A percentile compares a stretch with the other conserved stretches of the same genome.
Evolutionary conservation across 2,113 vertebrate genomes (phyloP).

Genomic region (Otolemur garnettii): DNA sequence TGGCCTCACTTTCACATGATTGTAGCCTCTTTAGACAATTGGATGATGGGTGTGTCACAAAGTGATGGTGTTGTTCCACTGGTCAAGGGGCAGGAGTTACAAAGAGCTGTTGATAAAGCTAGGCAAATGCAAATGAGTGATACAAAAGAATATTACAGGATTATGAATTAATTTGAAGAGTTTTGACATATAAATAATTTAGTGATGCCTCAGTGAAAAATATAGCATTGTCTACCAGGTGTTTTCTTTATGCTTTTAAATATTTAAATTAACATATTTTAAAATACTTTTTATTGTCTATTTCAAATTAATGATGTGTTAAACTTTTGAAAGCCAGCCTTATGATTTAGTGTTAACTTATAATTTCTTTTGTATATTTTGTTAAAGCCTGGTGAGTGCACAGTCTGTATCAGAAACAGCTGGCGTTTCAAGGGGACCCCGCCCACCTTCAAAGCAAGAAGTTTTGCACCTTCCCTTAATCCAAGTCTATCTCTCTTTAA

Average conservation of each 20-base stretch:
- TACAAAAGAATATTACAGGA: not conserved
- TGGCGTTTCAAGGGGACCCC: not conserved
- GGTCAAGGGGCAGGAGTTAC: accelerated
- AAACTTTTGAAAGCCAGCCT: not conserved
- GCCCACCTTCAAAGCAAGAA: not conserved
- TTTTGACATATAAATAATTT: not conserved
- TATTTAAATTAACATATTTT: not conserved
- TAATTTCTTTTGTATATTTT: not conserved
- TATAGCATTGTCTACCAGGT: not conserved
- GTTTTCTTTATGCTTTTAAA: not conserved
- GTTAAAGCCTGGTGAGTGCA: not conserved
- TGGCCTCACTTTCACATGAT: not conserved
- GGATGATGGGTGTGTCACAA: not conserved
- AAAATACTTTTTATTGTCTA: not conserved
- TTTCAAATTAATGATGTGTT: not conserved
- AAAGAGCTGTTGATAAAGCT: too few relatives aligned
- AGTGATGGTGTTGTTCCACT: not conserved
- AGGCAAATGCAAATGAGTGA: not conserved
- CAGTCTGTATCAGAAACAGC: not conserved
- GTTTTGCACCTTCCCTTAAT: not conserved
- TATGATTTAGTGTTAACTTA: not conserved
- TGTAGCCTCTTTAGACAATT: accelerated
- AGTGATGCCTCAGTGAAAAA: not conserved
- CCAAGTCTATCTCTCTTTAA: not conserved
- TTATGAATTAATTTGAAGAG: not conserved